Conservation (phyloP, 2,888 invertebrate species). For the Eupithecia subumbrata region DNA sequence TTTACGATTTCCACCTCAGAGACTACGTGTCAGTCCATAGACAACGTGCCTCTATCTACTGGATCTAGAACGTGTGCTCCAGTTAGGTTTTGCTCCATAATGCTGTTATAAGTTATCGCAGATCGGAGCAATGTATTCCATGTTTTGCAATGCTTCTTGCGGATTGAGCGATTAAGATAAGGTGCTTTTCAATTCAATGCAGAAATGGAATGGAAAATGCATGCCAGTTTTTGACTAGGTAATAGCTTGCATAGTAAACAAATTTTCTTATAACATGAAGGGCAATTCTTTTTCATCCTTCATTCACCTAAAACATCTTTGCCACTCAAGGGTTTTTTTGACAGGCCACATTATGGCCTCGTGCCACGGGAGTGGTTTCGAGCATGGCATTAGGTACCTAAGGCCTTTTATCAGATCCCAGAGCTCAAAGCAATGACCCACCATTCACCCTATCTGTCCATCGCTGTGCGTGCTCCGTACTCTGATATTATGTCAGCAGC, state of each 20-base stretch:
- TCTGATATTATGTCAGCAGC: slow-evolving; percentile 24
- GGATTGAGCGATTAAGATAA: slow-evolving; percentile 25
- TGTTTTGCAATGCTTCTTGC: slow-evolving; percentile 34
- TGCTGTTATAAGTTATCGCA: slow-evolving; percentile 21
- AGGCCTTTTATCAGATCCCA: background rate
- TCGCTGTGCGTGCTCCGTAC: background rate
- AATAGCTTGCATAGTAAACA: background rate
- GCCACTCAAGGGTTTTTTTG: too few relatives aligned
- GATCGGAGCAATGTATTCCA: slow-evolving; percentile 28
- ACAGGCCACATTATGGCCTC: too few relatives aligned
- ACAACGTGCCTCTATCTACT: slow-evolving; percentile 7
- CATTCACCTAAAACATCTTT: background rate
- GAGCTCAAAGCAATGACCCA: background rate
- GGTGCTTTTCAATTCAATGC: slow-evolving; percentile 18
- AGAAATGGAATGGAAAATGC: background rate
- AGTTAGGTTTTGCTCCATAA: slow-evolving; percentile 29
- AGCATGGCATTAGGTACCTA: background rate
- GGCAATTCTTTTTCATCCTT: background rate
- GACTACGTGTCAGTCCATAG: slow-evolving; percentile 18
- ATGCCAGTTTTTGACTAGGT: background rate
- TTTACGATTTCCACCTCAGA: slow-evolving; percentile 63
- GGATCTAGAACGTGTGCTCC: slow-evolving; percentile 27
- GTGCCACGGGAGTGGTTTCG: too few relatives aligned
- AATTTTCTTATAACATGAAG: too few relatives aligned
- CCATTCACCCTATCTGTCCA: background rate